Base-by-base conservation (phyloP, 2,797 vertebrate species). In the Leptodactylus fallax region DNA sequence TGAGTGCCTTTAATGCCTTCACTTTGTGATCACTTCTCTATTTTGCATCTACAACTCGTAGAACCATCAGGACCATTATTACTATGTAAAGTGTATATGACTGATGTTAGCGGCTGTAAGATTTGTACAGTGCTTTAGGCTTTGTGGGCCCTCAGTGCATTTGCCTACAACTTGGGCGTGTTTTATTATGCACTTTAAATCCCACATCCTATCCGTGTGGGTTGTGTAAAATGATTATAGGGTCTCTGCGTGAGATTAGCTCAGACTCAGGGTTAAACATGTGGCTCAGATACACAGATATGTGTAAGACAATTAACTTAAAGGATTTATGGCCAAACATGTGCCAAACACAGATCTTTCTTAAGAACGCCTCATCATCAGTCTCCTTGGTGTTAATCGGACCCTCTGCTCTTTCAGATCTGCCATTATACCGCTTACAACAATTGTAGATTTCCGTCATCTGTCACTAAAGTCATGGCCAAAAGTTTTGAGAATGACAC, bases 261-360 rank as follows among this genome's bases (percentile, higher is more conserved):
- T 58, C 21, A 27, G 23, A 23, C 69, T n/a, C 83, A 60, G 45
- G 71, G 61, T 61, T 76, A 85, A 49, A 61, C 83, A 85, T 85
- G 60, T 63, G 56, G 71, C 83, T 85, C 53, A 78, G 51, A 36
- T 17, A 9, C 51, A 72, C 12, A 74, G 82, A 74, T 76, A 53
- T 76, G 23, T 79, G 51, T 79, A 78, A 85, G 83, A 67, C 76
- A 85, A 85, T 85, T 85, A 85, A 55, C 84, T 79, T 63, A 85
- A 85, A 67, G 84, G 84, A 85, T 85, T 85, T 85, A 77, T 85
- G 23, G 8, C 36, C 25, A 63, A 61, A 45, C 71, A 85, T 45
- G 21, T 19, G 56, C 36, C 72, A 79, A 79, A 67, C 71, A 78
- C 56, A 76, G 83, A 76, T 60, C 69, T 84, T 49, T 55, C 56